Percentiles rank a stretch among this genome's conserved stretches.
phyloP scores from a whole-genome alignment of 2,888 invertebrate genomes.

The Pammene fasciana region DNA sequence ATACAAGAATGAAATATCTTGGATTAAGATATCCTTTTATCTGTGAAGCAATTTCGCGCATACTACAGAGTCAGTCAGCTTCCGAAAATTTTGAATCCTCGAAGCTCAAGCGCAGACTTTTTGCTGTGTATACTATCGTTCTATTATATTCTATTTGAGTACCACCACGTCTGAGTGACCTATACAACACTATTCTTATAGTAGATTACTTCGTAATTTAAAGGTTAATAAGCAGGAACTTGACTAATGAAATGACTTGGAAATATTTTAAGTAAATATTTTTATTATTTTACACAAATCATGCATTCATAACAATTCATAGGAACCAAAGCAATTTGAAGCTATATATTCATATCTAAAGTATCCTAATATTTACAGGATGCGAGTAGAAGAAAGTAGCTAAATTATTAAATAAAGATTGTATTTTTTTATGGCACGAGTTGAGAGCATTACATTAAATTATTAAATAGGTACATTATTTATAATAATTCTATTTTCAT shows the following conservation, averaged over 20 bases:
- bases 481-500: not conserved
- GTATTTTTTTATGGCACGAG: slow-evolving; percentile 32
- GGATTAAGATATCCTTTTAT: too few species aligned
- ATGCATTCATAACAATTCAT: slow-evolving; percentile 38
- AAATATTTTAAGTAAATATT: not conserved
- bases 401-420: slow-evolving; percentile 3
- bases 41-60: too few species aligned
- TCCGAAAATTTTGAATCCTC: too few species aligned
- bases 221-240: not conserved
- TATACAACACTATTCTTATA: too few species aligned
- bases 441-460: slow-evolving; percentile 30
- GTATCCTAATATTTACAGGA: slow-evolving; percentile 37
- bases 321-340: slow-evolving; percentile 24
- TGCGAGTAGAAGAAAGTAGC: slow-evolving; percentile 16
- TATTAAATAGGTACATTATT: slow-evolving; percentile 2
- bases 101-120: too few species aligned
- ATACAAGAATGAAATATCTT: too few species aligned
- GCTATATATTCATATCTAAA: slow-evolving; percentile 7
- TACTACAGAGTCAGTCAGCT: too few species aligned
- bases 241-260: not conserved
- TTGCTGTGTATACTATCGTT: too few species aligned
- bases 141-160: too few species aligned
- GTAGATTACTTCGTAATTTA: too few species aligned
- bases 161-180: too few species aligned
- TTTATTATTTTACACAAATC: slow-evolving; percentile 31